phyloP scores from a whole-genome alignment of 1,140 invertebrate species.

The Cyrtorhinus lividipennis region DNA sequence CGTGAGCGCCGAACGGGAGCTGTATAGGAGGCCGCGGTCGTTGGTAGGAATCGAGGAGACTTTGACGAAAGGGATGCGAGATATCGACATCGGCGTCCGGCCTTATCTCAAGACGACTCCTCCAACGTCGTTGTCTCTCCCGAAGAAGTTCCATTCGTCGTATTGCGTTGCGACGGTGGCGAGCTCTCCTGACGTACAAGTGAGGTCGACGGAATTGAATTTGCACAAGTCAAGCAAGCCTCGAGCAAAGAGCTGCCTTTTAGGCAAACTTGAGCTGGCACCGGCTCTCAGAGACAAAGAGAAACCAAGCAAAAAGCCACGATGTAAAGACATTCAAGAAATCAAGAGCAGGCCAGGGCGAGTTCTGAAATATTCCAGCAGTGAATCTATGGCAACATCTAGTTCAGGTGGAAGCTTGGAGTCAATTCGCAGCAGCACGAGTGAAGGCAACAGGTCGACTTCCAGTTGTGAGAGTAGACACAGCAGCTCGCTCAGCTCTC shows the following conservation, averaged over 20 bases:
- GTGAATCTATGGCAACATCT: conserved; percentile 70
- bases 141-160: conserved; percentile 52
- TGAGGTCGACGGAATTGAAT: conserved; percentile 41
- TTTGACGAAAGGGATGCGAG: conserved; percentile 40
- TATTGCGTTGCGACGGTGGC: conserved; percentile 57
- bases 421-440: conserved; percentile 62
- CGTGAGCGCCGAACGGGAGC: background rate
- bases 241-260: conserved; percentile 44
- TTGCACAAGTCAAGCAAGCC: conserved; percentile 46
- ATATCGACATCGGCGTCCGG: conserved; percentile 26
- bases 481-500: conserved; percentile 59
- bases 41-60: conserved; percentile 17
- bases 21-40: background rate
- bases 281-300: conserved; percentile 21
- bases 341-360: conserved; percentile 49
- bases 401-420: conserved; percentile 73
- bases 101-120: conserved; percentile 50
- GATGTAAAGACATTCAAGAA: conserved; percentile 39
- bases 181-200: conserved; percentile 56
- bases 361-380: conserved; percentile 59
- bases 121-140: conserved; percentile 61
- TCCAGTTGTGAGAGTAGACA: conserved; percentile 63
- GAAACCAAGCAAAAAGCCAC: background rate
- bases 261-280: conserved; percentile 13
- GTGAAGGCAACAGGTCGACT: conserved; percentile 63